These are phyloP conservation scores for Condylura cristata DNA, from an alignment of 2,113 vertebrate genomes.

Conservation along the genomic window DNA sequence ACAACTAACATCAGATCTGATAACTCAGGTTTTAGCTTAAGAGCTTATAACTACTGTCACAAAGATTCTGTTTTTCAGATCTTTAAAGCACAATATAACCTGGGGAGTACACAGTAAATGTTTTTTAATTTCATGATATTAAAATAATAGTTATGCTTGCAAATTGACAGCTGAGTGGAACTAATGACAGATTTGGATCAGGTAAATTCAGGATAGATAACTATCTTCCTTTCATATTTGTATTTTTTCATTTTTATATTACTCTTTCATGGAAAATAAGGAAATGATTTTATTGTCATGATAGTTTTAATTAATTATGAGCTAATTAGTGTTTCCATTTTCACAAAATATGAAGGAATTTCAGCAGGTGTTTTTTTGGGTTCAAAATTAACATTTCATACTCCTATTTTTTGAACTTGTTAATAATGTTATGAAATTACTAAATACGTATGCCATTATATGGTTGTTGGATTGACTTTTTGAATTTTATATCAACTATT, in stretches of 20 bases:
- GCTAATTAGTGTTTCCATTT: background rate
- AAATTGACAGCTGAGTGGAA: too few relatives aligned
- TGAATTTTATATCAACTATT: background rate
- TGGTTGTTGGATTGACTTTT: background rate
- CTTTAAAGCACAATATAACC: constrained; percentile 7
- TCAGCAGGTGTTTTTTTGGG: background rate
- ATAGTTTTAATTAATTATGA: background rate
- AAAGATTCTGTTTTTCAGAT: background rate
- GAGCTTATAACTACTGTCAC: constrained; percentile 44
- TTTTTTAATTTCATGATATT: background rate
- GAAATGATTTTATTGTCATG: background rate
- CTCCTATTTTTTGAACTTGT: background rate
- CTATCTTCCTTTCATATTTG: background rate
- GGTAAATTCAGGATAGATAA: background rate
- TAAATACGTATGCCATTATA: accelerated
- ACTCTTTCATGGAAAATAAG: background rate
- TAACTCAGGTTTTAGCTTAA: constrained; percentile 60
- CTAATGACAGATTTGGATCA: background rate
- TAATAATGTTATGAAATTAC: background rate
- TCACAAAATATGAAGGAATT: background rate
- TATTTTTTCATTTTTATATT: background rate
- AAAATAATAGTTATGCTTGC: background rate
- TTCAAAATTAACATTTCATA: background rate
- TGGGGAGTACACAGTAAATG: background rate
- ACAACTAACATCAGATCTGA: constrained; percentile 69